phyloP scores from a whole-genome alignment of 2,797 vertebrate species.

The Eupleurogrammus muticus region DNA sequence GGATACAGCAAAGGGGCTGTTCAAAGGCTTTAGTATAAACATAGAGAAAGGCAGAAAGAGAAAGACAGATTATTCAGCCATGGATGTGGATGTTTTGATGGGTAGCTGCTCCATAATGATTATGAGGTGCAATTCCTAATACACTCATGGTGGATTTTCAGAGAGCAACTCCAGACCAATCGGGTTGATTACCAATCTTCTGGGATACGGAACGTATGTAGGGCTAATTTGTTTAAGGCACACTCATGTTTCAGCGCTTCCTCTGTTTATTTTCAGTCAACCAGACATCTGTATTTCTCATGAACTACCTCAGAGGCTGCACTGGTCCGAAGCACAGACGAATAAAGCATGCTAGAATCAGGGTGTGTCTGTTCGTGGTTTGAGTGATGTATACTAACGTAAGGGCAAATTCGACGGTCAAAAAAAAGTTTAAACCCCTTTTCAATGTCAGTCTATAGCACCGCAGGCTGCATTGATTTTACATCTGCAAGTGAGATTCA shows the following conservation, averaged over 20 bases:
- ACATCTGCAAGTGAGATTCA: slow-evolving; percentile 15
- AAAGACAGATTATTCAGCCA: slow-evolving; percentile 26
- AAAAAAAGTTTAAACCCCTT: slow-evolving; percentile 27
- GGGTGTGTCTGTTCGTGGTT: slow-evolving; percentile 71
- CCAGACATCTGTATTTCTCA: slow-evolving; percentile 72
- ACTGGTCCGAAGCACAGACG: slow-evolving; percentile 61
- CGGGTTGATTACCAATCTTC: slow-evolving; percentile 43
- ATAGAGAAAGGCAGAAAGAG: slow-evolving; percentile 32
- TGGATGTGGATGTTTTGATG: slow-evolving; percentile 56
- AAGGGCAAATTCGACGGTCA: slow-evolving; percentile 26
- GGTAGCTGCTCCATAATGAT: slow-evolving; percentile 42
- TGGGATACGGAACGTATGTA: slow-evolving; percentile 28
- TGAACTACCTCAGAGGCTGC: slow-evolving; percentile 66
- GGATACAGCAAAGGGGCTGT: slow-evolving; percentile 57
- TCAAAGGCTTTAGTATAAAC: slow-evolving; percentile 68
- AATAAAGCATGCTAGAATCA: slow-evolving; percentile 53
- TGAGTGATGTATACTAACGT: slow-evolving; percentile 55
- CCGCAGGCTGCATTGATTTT: slow-evolving; percentile 26
- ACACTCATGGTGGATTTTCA: slow-evolving; percentile 9
- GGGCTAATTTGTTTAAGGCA: slow-evolving; percentile 54
- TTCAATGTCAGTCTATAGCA: slow-evolving; percentile 17
- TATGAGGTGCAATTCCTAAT: slow-evolving; percentile 13
- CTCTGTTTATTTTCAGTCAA: slow-evolving; percentile 73
- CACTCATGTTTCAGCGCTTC: slow-evolving; percentile 54
- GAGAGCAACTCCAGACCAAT: slow-evolving; percentile 18